Evolutionary conservation across 2,797 vertebrate genomes (phyloP), one percentile per base, ranked within the genome.

Genomic region (Pteropus rufus): DNA sequence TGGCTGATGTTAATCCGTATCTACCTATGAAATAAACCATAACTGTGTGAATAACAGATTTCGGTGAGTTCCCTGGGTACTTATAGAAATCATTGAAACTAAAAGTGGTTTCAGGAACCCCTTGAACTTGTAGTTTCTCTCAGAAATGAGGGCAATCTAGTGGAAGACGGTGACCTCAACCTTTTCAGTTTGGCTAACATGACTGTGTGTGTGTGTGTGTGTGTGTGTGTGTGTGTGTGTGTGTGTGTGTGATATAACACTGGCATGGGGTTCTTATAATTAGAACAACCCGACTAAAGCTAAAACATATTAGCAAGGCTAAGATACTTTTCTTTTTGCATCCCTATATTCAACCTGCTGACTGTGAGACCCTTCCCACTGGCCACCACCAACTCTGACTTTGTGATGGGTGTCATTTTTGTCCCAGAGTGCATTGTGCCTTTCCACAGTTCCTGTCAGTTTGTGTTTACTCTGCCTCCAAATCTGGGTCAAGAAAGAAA

Each of bases 401-500:
- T 3, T 39, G 0, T 6, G 54, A n/a, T 54, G 34, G 86, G 93
- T 98, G 96, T 95, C 85, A 31, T 87, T 95, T 96, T 96, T 97
- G 76, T 96, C 95, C 93, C 79, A 91, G n/a, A 81, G 96, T 97
- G 18, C 36, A 95, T 85, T 86, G 44, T 77, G 36, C 46, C 95
- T 92, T 92, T 39, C 58, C 90, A 58, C 86, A 91, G 44, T 96
- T 67, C 34, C 95, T 96, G 60, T 93, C 95, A 88, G 85, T 96
- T 77, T 97, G 77, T 89, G 65, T 98, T 97, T 97, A 94, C 93
- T 98, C 98, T 95, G 93, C 83, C 88, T 91, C 86, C 91, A 96
- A 97, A 52, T 56, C 75, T 92, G 36, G 96, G 49, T 16, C 49
- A 97, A 97, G 96, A 84, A 96, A 91, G 96, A 98, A 49, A 49